Conservation (phyloP, 37 sponge, comb jelly and placozoan genomes). For the Beroe ovata region DNA sequence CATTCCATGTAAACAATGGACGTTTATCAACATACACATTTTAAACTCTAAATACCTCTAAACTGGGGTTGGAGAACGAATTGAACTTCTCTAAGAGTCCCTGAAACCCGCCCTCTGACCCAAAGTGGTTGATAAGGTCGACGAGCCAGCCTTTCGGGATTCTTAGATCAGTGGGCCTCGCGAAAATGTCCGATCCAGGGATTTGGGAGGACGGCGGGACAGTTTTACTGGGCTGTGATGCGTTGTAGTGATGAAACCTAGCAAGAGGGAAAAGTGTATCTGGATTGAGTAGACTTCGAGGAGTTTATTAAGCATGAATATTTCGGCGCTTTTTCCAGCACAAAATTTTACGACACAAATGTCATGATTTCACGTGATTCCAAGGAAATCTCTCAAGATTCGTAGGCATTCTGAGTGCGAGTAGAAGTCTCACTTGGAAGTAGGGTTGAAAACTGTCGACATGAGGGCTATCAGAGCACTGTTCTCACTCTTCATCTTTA, state of each 20-base stretch:
- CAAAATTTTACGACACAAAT: too few relatives aligned
- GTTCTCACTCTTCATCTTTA: constrained; percentile 82
- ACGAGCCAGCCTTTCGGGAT: constrained; percentile 80
- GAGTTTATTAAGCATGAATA: too few relatives aligned
- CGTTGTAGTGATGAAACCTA: constrained; percentile 67
- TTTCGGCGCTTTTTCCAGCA: too few relatives aligned
- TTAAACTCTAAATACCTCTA: too few relatives aligned
- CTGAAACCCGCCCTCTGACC: constrained; percentile 78
- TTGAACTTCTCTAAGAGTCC: constrained; percentile 69
- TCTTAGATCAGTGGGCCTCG: constrained; percentile 8
- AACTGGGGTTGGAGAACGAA: background rate
- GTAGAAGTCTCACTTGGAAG: constrained; percentile 79
- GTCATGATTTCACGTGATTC: too few relatives aligned
- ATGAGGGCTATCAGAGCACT: constrained; percentile 79
- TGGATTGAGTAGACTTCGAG: too few relatives aligned
- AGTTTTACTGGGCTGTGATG: constrained; percentile 30
- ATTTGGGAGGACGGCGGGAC: constrained; percentile 63
- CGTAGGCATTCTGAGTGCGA: too few relatives aligned
- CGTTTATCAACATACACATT: too few relatives aligned
- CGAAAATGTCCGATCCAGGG: constrained; percentile 35
- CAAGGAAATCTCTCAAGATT: too few relatives aligned
- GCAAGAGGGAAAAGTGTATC: background rate
- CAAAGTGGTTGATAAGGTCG: constrained; percentile 91
- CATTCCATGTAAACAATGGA: too few relatives aligned
- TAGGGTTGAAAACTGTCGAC: constrained; percentile 78